Base-by-base conservation (phyloP, 2,888 invertebrate species). In the Cantharis lateralis region DNA sequence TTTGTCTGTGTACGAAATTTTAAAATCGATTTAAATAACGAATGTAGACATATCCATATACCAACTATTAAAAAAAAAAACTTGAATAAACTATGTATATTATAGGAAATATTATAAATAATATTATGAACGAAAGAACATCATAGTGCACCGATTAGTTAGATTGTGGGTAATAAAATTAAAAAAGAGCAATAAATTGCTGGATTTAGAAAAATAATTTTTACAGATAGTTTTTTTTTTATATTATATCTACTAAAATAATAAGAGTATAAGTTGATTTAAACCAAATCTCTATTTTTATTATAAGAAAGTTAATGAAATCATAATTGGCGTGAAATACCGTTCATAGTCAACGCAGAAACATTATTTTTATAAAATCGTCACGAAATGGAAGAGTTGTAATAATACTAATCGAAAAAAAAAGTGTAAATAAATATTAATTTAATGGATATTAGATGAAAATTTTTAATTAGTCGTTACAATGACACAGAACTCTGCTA, bases 401-500 rank as follows among this genome's bases (percentile, higher is more conserved):
- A n/a, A n/a, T 9, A n/a, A 48, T n/a, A 48, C n/a, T 7, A 7
- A 9, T n/a, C 1, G 7, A n/a, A 48, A 48, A 48, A 48, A n/a
- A 3, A 5, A 5, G 64, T 13, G 64, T 18, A 64, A 66, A 66
- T 66, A 20, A 66, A 24, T 24, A 66, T 13, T 28, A 70, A 70
- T 72, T 28, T 72, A 72, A 72, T 76, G 48, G 72, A 71, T 76
- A 24, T 26, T 70, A 15, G 63, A 66, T 15, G 48, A 32, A 24
- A 28, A 61, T 70, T 70, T 76, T 76, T 76, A 76, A 66, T 76
- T 72, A 70, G 70, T 75, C 71, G 70, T 76, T 76, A 73, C 18
- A 66, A 76, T 76, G 76, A 76, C 76, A 76, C 62, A 76, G 62
- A 71, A 62, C 71, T 71, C 75, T 71, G 62, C 72, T 70, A 70